A percentile compares a stretch with the other conserved stretches of the same genome.
Conservation (phyloP, 2,888 invertebrate species). For the Chymomyza amoena region DNA sequence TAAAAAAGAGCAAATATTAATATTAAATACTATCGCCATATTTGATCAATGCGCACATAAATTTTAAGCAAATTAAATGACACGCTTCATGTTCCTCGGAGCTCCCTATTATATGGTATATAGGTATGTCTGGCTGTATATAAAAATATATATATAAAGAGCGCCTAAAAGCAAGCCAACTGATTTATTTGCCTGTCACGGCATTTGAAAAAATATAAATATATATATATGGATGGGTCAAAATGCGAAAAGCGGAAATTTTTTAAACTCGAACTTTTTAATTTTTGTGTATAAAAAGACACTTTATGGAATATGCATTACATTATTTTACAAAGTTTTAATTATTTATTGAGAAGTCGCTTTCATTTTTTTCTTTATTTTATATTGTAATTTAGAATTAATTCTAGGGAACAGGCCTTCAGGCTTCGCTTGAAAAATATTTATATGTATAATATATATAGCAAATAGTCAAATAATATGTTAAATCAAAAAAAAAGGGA, state of each 20-base stretch:
- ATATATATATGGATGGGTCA: not conserved
- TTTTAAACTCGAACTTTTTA: too few relatives aligned
- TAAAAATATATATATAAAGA: constrained; percentile 27
- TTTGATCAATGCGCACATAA: constrained; percentile 41
- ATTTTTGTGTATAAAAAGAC: too few relatives aligned
- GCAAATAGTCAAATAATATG: too few relatives aligned
- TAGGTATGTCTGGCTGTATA: not conserved
- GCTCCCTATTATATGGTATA: not conserved
- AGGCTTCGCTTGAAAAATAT: too few relatives aligned
- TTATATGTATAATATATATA: too few relatives aligned
- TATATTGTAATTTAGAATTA: too few relatives aligned
- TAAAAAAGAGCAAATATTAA: constrained; percentile 11
- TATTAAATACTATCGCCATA: constrained; percentile 35
- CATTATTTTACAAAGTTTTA: too few relatives aligned
- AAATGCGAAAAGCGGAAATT: not conserved
- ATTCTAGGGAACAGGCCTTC: too few relatives aligned
- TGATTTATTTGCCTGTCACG: constrained; percentile 41
- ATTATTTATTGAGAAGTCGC: too few relatives aligned
- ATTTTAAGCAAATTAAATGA: constrained; percentile 38
- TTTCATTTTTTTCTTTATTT: too few relatives aligned
- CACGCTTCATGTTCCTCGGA: constrained; percentile 10
- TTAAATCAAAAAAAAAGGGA: too few relatives aligned
- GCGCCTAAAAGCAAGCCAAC: constrained; percentile 36
- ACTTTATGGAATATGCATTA: too few relatives aligned
- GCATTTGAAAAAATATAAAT: constrained; percentile 1